A percentile compares a stretch with the other conserved stretches of the same genome.
These are phyloP conservation scores for Carassius carassius DNA, from an alignment of 2,113 vertebrate genomes.

Conservation along the genomic window DNA sequence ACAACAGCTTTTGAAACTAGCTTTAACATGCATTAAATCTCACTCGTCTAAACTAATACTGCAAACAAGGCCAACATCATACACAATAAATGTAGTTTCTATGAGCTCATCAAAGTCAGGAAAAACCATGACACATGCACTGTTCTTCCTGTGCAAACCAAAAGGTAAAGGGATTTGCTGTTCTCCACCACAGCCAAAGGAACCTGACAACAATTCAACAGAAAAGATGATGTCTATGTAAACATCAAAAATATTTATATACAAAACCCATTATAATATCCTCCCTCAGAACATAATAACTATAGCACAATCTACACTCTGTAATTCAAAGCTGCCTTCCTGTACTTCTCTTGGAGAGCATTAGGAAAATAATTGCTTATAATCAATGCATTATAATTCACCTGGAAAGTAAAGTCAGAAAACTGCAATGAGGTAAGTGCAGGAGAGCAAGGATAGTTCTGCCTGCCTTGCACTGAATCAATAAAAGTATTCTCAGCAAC, in stretches of 20 bases:
- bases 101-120: conserved; percentile 35
- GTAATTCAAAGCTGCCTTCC: conserved; percentile 53
- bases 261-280: conserved; percentile 61
- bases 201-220: conserved; percentile 18
- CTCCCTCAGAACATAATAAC: conserved; percentile 45
- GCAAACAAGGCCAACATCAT: conserved; percentile 50
- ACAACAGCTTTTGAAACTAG: conserved; percentile 45
- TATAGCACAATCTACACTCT: conserved; percentile 56
- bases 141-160: conserved; percentile 36
- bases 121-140: conserved; percentile 52
- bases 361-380: conserved; percentile 49
- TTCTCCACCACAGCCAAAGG: conserved; percentile 18
- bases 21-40: conserved; percentile 54
- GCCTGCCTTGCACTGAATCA: conserved; percentile 51
- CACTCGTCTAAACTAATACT: conserved; percentile 42
- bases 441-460: conserved; percentile 36
- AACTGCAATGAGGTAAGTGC: conserved; percentile 56
- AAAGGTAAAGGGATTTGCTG: not conserved
- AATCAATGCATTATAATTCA: conserved; percentile 51
- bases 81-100: conserved; percentile 53
- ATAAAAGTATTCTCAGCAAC: conserved; percentile 22
- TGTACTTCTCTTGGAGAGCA: conserved; percentile 28
- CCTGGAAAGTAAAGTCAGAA: conserved; percentile 47
- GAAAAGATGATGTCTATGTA: conserved; percentile 53
- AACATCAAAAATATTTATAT: conserved; percentile 50